These are phyloP conservation scores for Phragmatobia fuliginosa DNA, from an alignment of 2,888 invertebrate species.

Conservation along the genomic window DNA sequence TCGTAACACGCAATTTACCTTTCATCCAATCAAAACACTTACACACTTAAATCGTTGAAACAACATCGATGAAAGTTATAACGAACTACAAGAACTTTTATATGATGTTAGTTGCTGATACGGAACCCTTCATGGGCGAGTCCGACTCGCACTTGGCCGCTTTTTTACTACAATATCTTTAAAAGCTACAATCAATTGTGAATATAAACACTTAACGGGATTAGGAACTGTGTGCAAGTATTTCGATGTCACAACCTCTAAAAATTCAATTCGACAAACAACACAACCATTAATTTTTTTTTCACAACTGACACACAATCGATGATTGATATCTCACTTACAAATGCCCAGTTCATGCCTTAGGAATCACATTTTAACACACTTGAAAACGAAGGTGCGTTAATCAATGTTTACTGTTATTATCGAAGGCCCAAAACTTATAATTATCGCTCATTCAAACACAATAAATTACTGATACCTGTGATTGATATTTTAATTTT, in stretches of 20 bases:
- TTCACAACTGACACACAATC: constrained; percentile 38
- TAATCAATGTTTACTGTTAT: constrained; percentile 54
- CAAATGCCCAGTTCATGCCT: constrained; percentile 28
- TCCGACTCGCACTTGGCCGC: no score
- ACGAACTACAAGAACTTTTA: no score
- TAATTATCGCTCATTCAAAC: constrained; percentile 54
- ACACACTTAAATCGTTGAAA: no score
- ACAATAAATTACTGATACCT: constrained; percentile 49
- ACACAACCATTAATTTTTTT: constrained; percentile 33
- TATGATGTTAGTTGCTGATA: no score
- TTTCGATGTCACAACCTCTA: constrained; percentile 48
- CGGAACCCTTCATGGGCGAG: no score
- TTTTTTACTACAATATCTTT: constrained; percentile 9
- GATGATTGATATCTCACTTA: constrained; percentile 49
- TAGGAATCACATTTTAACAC: constrained; percentile 37
- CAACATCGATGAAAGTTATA: no score
- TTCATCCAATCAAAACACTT: no score
- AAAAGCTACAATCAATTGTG: constrained; percentile 22
- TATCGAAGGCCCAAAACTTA: constrained; percentile 35
- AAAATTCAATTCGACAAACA: constrained; percentile 29
- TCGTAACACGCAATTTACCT: no score
- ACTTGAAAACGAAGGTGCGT: constrained; percentile 34
- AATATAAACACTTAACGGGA: constrained; percentile 55
- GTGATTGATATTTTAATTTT: constrained; percentile 61
- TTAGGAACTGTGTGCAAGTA: constrained; percentile 30